These are phyloP conservation scores for Anabas testudineus DNA, from an alignment of 2,797 vertebrate genomes.

Conservation along the genomic window DNA sequence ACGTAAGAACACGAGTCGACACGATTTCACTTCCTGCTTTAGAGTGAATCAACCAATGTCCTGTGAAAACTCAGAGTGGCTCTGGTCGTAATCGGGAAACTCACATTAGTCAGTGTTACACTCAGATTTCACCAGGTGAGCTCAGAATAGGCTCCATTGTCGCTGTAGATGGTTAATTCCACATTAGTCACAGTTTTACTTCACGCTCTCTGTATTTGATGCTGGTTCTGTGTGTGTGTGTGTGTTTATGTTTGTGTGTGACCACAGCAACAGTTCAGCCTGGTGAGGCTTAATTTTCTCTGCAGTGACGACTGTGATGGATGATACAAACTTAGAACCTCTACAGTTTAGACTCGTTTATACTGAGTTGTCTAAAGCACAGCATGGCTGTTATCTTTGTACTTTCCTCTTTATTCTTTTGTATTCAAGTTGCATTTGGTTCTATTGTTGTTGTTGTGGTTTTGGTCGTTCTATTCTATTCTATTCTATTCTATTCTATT, in stretches of 20 bases:
- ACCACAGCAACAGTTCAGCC: conserved; percentile 33
- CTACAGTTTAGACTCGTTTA: background rate
- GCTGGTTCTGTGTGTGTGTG: conserved; percentile 18
- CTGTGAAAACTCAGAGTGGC: conserved; percentile 49
- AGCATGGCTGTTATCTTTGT: background rate
- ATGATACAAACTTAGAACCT: background rate
- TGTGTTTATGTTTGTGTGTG: conserved; percentile 15
- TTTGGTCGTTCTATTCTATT: background rate
- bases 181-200: conserved; percentile 66
- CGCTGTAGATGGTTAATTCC: conserved; percentile 40
- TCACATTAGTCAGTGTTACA: conserved; percentile 17
- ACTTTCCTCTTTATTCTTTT: background rate
- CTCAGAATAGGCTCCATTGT: conserved; percentile 33
- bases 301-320: conserved; percentile 38
- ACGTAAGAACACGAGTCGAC: conserved; percentile 49
- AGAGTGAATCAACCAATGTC: conserved; percentile 55
- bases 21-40: conserved; percentile 73
- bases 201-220: conserved; percentile 55
- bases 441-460: background rate
- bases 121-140: conserved; percentile 34
- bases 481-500: background rate
- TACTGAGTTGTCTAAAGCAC: conserved; percentile 1
- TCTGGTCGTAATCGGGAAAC: conserved; percentile 40
- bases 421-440: background rate
- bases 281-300: conserved; percentile 36